Percentiles rank a stretch among this genome's conserved stretches.
Evolutionary conservation across 1,140 invertebrate species (phyloP).

Genomic region (Heliothis virescens): DNA sequence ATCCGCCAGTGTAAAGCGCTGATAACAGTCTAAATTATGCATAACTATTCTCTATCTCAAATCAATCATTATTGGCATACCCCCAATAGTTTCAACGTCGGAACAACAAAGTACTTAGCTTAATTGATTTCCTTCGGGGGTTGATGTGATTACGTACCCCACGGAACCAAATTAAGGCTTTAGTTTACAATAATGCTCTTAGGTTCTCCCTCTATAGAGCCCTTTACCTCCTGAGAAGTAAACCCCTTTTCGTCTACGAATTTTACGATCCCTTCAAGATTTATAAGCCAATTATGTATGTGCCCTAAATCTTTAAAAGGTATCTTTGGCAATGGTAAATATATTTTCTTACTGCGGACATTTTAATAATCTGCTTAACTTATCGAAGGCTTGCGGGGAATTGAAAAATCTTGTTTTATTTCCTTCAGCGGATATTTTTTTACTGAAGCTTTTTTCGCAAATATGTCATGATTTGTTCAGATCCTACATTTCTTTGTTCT

Average conservation of each 20-base stretch:
- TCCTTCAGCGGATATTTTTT: neutral
- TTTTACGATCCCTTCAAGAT: slow-evolving; percentile 23
- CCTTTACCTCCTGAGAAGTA: slow-evolving; percentile 19
- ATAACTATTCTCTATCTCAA: neutral
- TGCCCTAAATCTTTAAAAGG: slow-evolving; percentile 16
- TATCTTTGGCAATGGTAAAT: neutral
- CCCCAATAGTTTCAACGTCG: neutral
- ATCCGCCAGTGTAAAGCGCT: too few species aligned
- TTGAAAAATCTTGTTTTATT: neutral
- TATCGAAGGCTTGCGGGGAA: neutral
- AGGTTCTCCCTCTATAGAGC: slow-evolving; percentile 1
- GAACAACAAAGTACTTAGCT: slow-evolving; percentile 4
- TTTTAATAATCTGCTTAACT: slow-evolving; percentile 29
- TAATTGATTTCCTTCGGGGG: slow-evolving; percentile 2
- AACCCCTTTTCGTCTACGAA: slow-evolving; percentile 20
- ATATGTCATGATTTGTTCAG: neutral
- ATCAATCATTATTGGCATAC: neutral
- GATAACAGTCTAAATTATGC: neutral
- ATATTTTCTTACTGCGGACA: neutral
- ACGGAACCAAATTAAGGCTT: slow-evolving; percentile 3
- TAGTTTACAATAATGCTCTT: slow-evolving; percentile 36
- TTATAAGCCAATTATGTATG: slow-evolving; percentile 41
- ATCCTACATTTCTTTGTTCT: too few species aligned
- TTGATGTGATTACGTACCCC: slow-evolving; percentile 3
- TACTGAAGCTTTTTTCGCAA: neutral